Percentiles rank a stretch among this genome's conserved stretches.
phyloP scores from a whole-genome alignment of 2,113 vertebrate genomes.

The Trogon surrucura region DNA sequence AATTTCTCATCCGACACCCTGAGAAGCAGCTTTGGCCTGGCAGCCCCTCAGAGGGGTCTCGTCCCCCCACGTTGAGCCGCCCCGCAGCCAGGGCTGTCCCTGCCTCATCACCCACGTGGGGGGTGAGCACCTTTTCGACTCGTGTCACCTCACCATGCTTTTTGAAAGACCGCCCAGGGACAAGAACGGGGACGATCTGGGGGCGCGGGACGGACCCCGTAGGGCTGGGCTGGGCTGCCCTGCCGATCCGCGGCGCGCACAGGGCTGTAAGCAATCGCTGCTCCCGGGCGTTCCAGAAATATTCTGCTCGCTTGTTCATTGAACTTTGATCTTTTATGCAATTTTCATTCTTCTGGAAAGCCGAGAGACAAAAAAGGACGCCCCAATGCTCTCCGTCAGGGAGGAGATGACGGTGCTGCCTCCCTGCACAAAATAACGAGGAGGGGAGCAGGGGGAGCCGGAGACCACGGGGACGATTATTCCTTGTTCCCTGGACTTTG shows the following conservation, averaged over 20 bases:
- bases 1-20: too few species aligned
- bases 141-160: too few species aligned
- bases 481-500: rapidly evolving
- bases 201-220: too few species aligned
- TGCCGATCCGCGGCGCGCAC: not conserved
- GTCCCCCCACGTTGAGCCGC: too few species aligned
- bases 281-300: constrained; percentile 39
- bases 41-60: too few species aligned
- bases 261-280: not conserved
- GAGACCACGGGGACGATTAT: rapidly evolving
- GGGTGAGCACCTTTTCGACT: too few species aligned
- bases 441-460: not conserved
- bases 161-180: too few species aligned
- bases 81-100: too few species aligned
- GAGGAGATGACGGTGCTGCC: not conserved
- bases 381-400: not conserved
- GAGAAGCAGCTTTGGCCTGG: not conserved
- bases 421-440: rapidly evolving
- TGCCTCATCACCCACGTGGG: too few species aligned
- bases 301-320: constrained; percentile 34
- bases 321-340: constrained; percentile 64
- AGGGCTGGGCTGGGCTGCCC: not conserved
- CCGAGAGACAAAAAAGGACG: not conserved
- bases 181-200: too few species aligned
- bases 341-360: constrained; percentile 43